These are phyloP conservation scores for Lasioglossum lativentre DNA, from an alignment of 2,888 invertebrate genomes.

Conservation along the genomic window DNA sequence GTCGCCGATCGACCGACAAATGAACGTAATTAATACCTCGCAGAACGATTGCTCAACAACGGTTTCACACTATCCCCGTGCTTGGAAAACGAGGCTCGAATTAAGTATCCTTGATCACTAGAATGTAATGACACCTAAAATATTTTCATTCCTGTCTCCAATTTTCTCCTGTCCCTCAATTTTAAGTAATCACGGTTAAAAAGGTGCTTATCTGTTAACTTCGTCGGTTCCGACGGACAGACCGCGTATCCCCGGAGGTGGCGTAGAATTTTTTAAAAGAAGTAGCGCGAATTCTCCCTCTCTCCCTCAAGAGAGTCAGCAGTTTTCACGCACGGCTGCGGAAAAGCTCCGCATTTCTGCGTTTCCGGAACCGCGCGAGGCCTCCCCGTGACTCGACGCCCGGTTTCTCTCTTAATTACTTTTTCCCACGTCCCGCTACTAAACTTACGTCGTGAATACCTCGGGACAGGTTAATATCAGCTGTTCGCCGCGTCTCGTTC, in stretches of 20 bases:
- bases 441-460: not conserved
- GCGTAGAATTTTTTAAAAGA: not conserved
- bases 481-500: not conserved
- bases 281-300: not conserved
- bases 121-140: not conserved
- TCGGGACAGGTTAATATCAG: not conserved
- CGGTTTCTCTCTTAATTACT: not conserved
- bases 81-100: not conserved
- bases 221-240: no score
- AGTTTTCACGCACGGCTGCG: not conserved
- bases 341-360: not conserved
- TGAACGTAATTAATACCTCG: not conserved
- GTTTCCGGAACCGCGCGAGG: not conserved
- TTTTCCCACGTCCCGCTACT: not conserved
- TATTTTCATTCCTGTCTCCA: not conserved
- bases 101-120: not conserved
- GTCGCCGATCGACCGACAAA: not conserved
- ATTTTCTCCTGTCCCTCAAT: not conserved
- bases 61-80: not conserved
- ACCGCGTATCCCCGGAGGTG: not conserved
- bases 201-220: no score
- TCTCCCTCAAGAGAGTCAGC: not conserved
- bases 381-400: not conserved
- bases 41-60: not conserved
- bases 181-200: no score